Base-by-base conservation (phyloP, 2,888 invertebrate genomes). In the Thera obeliscata region DNA sequence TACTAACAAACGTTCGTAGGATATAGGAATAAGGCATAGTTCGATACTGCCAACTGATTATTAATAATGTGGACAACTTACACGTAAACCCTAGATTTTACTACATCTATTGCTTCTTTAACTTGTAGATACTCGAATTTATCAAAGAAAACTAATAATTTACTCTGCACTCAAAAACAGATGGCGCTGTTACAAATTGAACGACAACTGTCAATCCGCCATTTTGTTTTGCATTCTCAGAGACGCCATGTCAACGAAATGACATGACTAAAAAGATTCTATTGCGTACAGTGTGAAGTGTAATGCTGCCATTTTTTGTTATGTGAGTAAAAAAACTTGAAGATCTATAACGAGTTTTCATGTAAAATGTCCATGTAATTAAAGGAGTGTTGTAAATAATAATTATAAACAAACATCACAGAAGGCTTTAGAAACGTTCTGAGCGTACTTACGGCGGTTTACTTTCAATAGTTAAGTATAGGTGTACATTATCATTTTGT, bases 391-490 rank as follows among this genome's bases (percentile, higher is more conserved):
- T 67, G 41, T 62, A 54, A 57, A 61, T 61, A 59, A 59, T 52
- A 61, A 36, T 56, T 41, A 48, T 38, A n/a, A 58, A 52, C 62
- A 52, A 57, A 69, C 70, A 70, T 73, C 69, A 72, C 73, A 54
- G 11, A 61, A 70, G 68, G 69, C 68, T 70, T 74, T 62, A 66
- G 50, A 66, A 33, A 69, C 66, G 67, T 70, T 73, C 1, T 58
- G 46, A 69, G 72, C 72, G 73, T 76, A 73, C 71, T 75, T 68
- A 69, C 61, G 70, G 64, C 68, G 64, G 64, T 68, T 73, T 66
- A 66, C 54, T 65, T 65, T 64, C 52, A 64, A 60, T 58, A 43
- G 11, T 57, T 64, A 64, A 69, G 61, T 64, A 62, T 56, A 61
- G 35, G 8, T 56, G 48, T 61, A 54, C 50, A 56, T 36, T 3